Conservation (phyloP, 2,113 vertebrate genomes). For the Proterorhinus semilunaris region DNA sequence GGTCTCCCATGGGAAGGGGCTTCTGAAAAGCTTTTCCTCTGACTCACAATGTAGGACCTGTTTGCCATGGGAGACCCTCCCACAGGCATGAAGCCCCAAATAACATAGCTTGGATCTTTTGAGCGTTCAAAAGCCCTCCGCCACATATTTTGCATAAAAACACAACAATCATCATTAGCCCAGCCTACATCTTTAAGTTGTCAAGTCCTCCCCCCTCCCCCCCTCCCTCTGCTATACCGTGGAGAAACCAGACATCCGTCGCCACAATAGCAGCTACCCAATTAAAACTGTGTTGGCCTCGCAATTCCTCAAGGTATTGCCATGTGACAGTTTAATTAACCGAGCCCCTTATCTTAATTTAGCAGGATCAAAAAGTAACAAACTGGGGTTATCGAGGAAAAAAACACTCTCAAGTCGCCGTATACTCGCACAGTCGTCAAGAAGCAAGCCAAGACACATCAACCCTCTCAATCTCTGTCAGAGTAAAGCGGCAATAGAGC, state of each 20-base stretch:
- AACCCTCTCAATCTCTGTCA: constrained; percentile 29
- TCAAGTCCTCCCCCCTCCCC: constrained; percentile 27
- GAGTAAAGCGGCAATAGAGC: neutral
- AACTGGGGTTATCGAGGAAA: constrained; percentile 69
- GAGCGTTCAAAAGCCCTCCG: too few relatives aligned
- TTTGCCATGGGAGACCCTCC: too few relatives aligned
- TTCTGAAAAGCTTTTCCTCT: too few relatives aligned
- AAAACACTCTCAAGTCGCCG: constrained; percentile 62
- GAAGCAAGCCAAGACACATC: constrained; percentile 17
- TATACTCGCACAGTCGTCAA: constrained; percentile 37
- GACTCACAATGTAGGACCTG: too few relatives aligned
- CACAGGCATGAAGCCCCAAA: too few relatives aligned
- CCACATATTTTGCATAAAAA: neutral
- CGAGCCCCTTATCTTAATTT: constrained; percentile 79
- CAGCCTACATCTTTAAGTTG: constrained; percentile 27
- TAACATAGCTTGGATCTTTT: too few relatives aligned
- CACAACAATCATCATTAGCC: neutral
- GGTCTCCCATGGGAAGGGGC: too few relatives aligned
- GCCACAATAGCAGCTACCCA: constrained; percentile 72
- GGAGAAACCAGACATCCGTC: constrained; percentile 35
- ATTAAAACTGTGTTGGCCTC: constrained; percentile 74
- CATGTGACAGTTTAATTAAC: constrained; percentile 82
- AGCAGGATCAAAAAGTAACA: constrained; percentile 76
- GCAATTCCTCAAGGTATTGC: constrained; percentile 77
- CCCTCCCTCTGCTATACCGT: constrained; percentile 27